Evolutionary conservation across 2,888 invertebrate species (phyloP).

Genomic region (Entomobrya proxima): DNA sequence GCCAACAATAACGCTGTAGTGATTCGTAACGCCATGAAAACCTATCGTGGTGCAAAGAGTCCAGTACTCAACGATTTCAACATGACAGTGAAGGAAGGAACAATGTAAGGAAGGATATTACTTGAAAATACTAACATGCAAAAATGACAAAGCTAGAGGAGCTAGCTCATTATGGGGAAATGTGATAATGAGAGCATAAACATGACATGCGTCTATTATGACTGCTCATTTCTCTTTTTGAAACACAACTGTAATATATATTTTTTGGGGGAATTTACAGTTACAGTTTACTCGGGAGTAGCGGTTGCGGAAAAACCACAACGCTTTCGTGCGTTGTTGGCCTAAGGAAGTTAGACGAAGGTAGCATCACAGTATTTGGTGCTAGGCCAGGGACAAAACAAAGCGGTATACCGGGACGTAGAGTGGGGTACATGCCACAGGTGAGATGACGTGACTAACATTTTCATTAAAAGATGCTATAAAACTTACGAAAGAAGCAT

Average conservation of each 20-base stretch:
- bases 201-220: neutral
- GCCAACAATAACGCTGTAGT: conserved; percentile 65
- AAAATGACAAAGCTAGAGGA: neutral
- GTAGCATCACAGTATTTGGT: conserved; percentile 92
- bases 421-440: conserved; percentile 71
- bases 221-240: neutral
- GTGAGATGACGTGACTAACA: conserved; percentile 22
- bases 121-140: neutral
- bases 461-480: neutral
- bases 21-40: conserved; percentile 69
- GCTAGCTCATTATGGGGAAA: neutral
- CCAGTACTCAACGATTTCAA: conserved; percentile 66
- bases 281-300: conserved; percentile 94
- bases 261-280: conserved; percentile 79
- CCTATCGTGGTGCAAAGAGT: conserved; percentile 56
- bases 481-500: neutral
- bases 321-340: conserved; percentile 94
- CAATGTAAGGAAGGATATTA: conserved; percentile 56
- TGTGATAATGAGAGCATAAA: neutral
- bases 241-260: neutral
- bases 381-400: conserved; percentile 86
- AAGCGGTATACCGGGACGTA: conserved; percentile 90
- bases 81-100: conserved; percentile 69
- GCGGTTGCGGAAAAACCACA: conserved; percentile 93
- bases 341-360: conserved; percentile 88